phyloP scores from a whole-genome alignment of 2,113 vertebrate species.

The Mesocricetus auratus region DNA sequence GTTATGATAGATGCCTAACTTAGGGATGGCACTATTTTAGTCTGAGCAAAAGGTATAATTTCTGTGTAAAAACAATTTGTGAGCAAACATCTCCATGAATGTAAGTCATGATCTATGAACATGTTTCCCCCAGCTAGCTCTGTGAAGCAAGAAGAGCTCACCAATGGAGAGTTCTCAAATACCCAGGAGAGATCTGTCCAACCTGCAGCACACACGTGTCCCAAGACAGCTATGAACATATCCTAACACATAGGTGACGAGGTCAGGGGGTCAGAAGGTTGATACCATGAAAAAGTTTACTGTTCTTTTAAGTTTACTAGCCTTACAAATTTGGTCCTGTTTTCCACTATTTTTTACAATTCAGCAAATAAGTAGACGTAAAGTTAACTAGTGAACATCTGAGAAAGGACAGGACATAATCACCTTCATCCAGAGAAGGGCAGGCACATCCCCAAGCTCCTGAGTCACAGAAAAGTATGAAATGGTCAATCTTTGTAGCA shows the following conservation, averaged over 20 bases:
- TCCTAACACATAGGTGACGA: not conserved
- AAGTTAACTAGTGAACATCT: not conserved
- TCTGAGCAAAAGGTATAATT: slow-evolving; percentile 30
- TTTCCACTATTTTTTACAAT: slow-evolving; percentile 21
- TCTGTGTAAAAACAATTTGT: slow-evolving; percentile 36
- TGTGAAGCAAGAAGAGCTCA: not conserved
- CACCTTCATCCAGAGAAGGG: not conserved
- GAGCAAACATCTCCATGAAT: not conserved
- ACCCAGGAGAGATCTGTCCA: not conserved
- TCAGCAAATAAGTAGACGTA: not conserved
- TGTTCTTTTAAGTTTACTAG: not conserved
- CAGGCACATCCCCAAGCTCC: not conserved
- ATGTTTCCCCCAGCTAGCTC: not conserved
- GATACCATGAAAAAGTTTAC: not conserved
- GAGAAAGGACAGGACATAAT: not conserved
- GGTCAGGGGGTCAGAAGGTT: not conserved
- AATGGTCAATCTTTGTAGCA: not conserved
- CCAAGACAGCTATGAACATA: not conserved
- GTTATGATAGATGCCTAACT: not conserved
- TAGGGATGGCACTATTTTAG: not conserved
- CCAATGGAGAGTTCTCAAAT: not conserved
- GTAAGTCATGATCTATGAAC: not conserved
- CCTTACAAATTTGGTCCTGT: not conserved
- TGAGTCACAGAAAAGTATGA: slow-evolving; percentile 3
- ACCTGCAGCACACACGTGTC: not conserved